Evolutionary conservation across 2,113 vertebrate genomes (phyloP).

Genomic region (Geococcyx californianus): DNA sequence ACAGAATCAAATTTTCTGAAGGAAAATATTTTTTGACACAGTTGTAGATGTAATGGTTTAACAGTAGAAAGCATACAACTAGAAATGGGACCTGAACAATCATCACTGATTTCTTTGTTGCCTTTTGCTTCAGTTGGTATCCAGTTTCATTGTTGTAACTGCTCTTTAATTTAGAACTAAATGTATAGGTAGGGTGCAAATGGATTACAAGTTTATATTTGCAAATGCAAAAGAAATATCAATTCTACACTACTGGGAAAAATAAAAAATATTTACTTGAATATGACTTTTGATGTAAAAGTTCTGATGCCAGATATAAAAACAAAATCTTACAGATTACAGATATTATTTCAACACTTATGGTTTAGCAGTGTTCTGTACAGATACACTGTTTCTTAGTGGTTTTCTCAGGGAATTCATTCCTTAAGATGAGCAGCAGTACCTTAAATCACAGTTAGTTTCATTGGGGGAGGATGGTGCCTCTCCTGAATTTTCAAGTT

Average conservation of each 20-base stretch:
- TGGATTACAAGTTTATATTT: neutral
- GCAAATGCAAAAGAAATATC: neutral
- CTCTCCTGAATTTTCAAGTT: neutral
- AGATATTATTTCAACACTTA: neutral
- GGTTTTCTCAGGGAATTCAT: neutral
- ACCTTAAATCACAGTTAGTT: neutral
- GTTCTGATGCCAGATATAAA: neutral
- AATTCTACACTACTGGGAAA: neutral
- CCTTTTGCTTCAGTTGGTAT: neutral
- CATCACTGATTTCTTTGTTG: neutral
- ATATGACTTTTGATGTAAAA: neutral
- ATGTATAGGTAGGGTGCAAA: neutral
- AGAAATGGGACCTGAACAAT: neutral
- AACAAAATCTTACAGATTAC: neutral
- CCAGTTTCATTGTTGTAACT: neutral
- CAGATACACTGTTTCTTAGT: neutral
- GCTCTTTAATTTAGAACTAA: neutral
- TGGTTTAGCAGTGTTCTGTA: neutral
- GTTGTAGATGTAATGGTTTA: neutral
- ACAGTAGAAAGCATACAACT: neutral
- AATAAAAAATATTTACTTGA: neutral
- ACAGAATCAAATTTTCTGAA: slow-evolving; percentile 9
- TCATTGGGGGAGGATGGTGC: neutral
- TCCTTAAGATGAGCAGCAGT: neutral
- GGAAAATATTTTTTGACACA: neutral